Base-by-base conservation (phyloP, 53 echinoderm and acorn worm species). In the Holothuria scabra region DNA sequence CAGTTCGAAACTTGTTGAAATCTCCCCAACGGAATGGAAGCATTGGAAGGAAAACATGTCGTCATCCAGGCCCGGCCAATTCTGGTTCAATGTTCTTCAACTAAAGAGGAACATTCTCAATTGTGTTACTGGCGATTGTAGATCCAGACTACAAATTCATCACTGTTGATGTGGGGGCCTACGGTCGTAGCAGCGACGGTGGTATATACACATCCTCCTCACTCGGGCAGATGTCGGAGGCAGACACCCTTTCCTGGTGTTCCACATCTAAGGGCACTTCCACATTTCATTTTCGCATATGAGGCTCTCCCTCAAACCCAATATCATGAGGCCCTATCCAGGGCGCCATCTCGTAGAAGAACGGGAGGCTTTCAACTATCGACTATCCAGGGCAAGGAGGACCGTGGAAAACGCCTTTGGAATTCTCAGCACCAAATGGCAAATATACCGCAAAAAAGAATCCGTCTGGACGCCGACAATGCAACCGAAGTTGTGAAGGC, bases 281-380 rank as follows among this genome's bases (percentile, higher is more conserved):
- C 90, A 7, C 68, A 75, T 66, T 83, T 90, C 20, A 83, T 90
- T 10, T 78, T 87, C 19, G 87, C 32, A 60, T 87, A 90, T 61
- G 83, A 85, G 25, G 87, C 84, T 20, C 87, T 83, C 37, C 90
- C 90, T 33, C 76, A 81, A 72, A 28, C n/a, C 7, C 28, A 33
- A 88, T 59, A 22, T 92, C 9, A 87, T 93, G 87, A 79, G 89
- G 52, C 93, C 93, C 20, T 90, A 48, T 60, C 90, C 90, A 66
- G 85, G 88, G 20, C 29, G 68, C 29, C 29, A 28, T 30, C 34
- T 67, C 68, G 3, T 0, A 30, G 28, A 30, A 28, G 68, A 67
- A 0, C 29, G 11, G 59, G 65, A 34, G 16, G 78, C 78, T 66
- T 85, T 63, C 49, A 85, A 84, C 52, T 70, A 84, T 44, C 44